Conservation (phyloP, 2,113 vertebrate genomes). For the Tetrao urogallus region DNA sequence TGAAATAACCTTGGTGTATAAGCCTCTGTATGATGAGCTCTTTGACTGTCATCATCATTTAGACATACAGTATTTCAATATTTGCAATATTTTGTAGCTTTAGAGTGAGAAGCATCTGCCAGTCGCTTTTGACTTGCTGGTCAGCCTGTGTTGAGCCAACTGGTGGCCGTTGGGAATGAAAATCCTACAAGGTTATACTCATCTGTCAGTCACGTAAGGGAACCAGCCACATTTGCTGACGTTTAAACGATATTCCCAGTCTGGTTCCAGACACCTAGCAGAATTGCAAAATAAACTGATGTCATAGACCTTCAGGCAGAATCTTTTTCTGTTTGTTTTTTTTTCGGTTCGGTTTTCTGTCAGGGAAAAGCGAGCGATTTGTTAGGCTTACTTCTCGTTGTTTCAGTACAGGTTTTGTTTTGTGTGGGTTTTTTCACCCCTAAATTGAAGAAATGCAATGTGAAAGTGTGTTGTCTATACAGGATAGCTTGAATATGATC, state of each 20-base stretch:
- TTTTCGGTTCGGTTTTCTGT: background rate
- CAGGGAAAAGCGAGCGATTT: background rate
- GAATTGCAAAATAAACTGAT: background rate
- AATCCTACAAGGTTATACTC: conserved; percentile 25
- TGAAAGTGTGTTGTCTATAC: background rate
- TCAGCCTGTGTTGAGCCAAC: conserved; percentile 18
- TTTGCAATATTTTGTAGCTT: background rate
- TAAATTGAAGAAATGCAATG: background rate
- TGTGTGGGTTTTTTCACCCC: background rate
- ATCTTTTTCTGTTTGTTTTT: background rate
- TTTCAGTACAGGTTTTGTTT: background rate
- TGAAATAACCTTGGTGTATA: background rate
- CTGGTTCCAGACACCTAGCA: background rate
- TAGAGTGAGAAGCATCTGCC: conserved; percentile 32
- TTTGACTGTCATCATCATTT: background rate
- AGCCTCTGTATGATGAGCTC: background rate
- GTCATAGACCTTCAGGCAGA: background rate
- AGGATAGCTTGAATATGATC: background rate
- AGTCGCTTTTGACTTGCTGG: conserved; percentile 39
- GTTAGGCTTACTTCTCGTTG: background rate
- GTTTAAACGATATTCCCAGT: conserved; percentile 39
- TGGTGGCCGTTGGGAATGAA: background rate
- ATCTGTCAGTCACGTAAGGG: background rate
- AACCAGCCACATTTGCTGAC: background rate
- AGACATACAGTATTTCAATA: background rate